Evolutionary conservation across 2,888 invertebrate species (phyloP), one percentile per base, ranked within the genome.

Genomic region (Neoitamus cyanurus): DNA sequence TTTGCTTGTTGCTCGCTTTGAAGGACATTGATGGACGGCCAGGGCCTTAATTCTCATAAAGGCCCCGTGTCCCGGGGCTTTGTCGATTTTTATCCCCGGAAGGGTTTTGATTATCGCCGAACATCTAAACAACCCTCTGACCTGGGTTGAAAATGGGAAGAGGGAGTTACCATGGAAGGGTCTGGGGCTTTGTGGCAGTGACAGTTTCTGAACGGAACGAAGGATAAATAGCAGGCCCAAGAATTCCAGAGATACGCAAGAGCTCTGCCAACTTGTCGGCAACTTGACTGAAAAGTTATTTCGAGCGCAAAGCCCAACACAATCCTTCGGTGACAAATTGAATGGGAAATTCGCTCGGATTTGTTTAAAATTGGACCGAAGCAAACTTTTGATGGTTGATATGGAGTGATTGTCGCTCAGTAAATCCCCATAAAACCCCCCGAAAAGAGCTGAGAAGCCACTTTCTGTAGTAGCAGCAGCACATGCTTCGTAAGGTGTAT

Each of bases 1-100:
- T 78, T 78, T 78, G 78, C 78, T 78, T 78, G 78, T 78, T 78
- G 78, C 78, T 73, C 3, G 36, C 77, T 78, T 46, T 25, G 58
- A 46, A 36, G 48, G 31, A 31, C 30, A 28, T 46, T 78, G 78
- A 78, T 31, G 48, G 78, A 78, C 77, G 42, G 42, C n/a, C 30
- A 15, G n/a, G 30, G 5, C 78, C 78, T 30, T 58, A 42, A 78
- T 78, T 78, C 42, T 58, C 42, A 25, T 48, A n/a, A 6, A 42
- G 42, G 58, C 7, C 42, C 25, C 9, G 6, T 46, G 15, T 37
- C 13, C 42, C 48, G 4, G 20, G 58, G 34, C n/a, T 31, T 31
- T 48, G 78, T 58, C 78, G 34, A 78, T 58, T 78, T 78, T 58
- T 42, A 31, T 48, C n/a, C 31, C 78, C 28, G 30, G 5, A 37